Evolutionary conservation across 1,140 invertebrate species (phyloP), one percentile per base, ranked within the genome.

Genomic region (Orussus abietinus): DNA sequence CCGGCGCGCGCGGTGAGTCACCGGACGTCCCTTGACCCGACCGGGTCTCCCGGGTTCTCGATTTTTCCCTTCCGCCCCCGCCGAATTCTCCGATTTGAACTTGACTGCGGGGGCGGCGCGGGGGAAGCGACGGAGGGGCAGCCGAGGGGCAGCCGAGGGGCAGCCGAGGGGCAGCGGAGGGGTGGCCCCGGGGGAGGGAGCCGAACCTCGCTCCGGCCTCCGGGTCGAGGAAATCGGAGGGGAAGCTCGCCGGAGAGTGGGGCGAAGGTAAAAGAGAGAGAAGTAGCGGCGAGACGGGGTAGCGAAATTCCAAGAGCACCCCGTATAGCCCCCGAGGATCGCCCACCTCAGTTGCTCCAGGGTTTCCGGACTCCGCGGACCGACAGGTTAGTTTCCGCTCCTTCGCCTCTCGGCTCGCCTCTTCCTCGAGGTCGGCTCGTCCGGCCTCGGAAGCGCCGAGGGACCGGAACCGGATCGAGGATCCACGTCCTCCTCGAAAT

Each of bases 21-120:
- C n/a, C n/a, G n/a, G n/a, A n/a, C n/a, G n/a, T n/a, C n/a, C n/a
- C n/a, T n/a, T n/a, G n/a, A n/a, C n/a, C n/a, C n/a, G n/a, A n/a
- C n/a, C n/a, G n/a, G n/a, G n/a, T n/a, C n/a, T n/a, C n/a, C n/a
- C n/a, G n/a, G n/a, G n/a, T n/a, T n/a, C n/a, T n/a, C n/a, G n/a
- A n/a, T n/a, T n/a, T n/a, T n/a, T n/a, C n/a, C n/a, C n/a, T n/a
- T n/a, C 7, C 3, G 29, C 41, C 25, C n/a, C 14, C 20, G 14
- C 18, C 4, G n/a, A n/a, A n/a, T n/a, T n/a, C n/a, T n/a, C n/a
- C n/a, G 43, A 28, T 40, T 13, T 35, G 66, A 63, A 66, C 66
- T 66, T 68, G 63, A 66, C 66, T 68, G 65, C 60, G 53, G 51
- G 59, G 50, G 34, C 53, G 53, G 45, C n/a, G n/a, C n/a, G n/a